Base-by-base conservation (phyloP, 2,797 vertebrate genomes). In the Streptopelia turtur region DNA sequence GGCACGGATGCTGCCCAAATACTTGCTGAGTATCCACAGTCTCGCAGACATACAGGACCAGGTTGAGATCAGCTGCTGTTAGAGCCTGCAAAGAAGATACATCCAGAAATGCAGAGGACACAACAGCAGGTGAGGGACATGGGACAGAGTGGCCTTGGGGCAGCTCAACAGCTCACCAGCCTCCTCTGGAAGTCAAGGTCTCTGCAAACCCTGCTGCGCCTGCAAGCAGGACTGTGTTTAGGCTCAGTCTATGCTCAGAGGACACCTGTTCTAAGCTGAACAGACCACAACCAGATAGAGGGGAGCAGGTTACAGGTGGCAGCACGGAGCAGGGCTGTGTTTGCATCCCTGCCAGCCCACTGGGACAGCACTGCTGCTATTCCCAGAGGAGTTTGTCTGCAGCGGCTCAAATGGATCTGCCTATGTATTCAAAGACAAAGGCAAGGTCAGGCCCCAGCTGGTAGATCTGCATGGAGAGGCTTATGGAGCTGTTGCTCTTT, bases 41-140 rank as follows among this genome's bases (percentile, higher is more conserved):
- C 97, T 99, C 99, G 52, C 99, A 99, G 63, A 99, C 99, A 1
- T 99, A 99, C 49, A 99, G 97, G 68, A 99, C 99, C 97, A 99
- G 97, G 95, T 99, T 99, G 96, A 99, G 98, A 94, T 99, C 99
- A 5, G 99, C 98, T 5, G 99, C 99, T 33, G 99, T 99, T 82
- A 99, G 97, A 27, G 99, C 99, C 99, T 99, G 96, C 20, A 70
- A 59, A 71, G 68, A 92, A 84, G 86, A 96, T 17, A 85, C 15
- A 45, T 61, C 13, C 43, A 65, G 56, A 53, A 56, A 90, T 14
- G 39, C 50, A 76, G 37, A 71, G 74, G 47, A 79, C 87, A 9
- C 74, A 39, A 61, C 5, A 45, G 70, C 6, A 18, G 37, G 15
- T 11, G 55, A 86, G 33, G 31, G 68, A 72, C 50, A 18, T 1